Conservation (phyloP, 2,797 vertebrate species). For the Remorina albescens region DNA sequence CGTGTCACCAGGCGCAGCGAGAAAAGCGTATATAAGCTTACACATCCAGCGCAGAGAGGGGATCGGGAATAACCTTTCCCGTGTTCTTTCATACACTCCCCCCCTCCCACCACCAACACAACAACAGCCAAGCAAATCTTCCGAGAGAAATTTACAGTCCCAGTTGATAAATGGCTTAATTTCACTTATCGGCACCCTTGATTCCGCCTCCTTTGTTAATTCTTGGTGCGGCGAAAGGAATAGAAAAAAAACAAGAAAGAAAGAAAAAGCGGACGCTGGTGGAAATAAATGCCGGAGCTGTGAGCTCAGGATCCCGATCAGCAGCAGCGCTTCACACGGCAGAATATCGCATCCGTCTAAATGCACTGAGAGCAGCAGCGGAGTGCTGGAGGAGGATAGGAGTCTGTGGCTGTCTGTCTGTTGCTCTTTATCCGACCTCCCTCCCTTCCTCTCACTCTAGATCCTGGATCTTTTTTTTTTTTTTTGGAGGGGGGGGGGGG, state of each 20-base stretch:
- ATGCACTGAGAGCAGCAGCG: slow-evolving; percentile 74
- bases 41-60: slow-evolving; percentile 76
- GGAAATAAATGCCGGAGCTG: slow-evolving; percentile 58
- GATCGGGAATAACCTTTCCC: slow-evolving; percentile 66
- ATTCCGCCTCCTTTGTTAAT: slow-evolving; percentile 38
- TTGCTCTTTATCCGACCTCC: slow-evolving; percentile 47
- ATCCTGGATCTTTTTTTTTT: slow-evolving; percentile 22
- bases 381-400: slow-evolving; percentile 71
- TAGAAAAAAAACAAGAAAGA: no score
- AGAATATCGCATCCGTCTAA: slow-evolving; percentile 67
- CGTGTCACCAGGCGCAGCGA: slow-evolving; percentile 72
- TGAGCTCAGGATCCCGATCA: slow-evolving; percentile 81
- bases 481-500: no score
- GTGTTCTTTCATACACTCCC: slow-evolving; percentile 53
- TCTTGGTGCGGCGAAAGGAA: slow-evolving; percentile 34
- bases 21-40: slow-evolving; percentile 39
- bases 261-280: no score
- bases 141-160: slow-evolving; percentile 45
- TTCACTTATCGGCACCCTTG: slow-evolving; percentile 35
- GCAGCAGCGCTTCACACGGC: no score
- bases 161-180: slow-evolving; percentile 31
- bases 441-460: slow-evolving; percentile 37
- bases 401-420: slow-evolving; percentile 66
- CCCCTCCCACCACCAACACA: no score
- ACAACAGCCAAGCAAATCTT: slow-evolving; percentile 15